Evolutionary conservation across 2,113 vertebrate species (phyloP), one percentile per base, ranked within the genome.

Genomic region (Tenebrosternarchus preto): DNA sequence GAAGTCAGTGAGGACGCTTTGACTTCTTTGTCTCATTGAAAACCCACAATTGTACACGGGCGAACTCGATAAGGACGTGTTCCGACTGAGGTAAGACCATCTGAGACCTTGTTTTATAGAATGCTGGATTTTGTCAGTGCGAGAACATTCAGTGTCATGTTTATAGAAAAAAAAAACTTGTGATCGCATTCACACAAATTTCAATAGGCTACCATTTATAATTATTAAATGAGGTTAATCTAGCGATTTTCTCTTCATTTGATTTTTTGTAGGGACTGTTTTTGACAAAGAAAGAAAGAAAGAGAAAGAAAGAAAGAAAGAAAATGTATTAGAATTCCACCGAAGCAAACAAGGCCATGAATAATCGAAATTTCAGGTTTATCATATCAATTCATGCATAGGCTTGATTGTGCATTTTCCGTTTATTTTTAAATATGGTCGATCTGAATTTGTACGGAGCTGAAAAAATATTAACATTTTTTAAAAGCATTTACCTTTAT

Each of bases 21-120:
- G 90, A 91, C 92, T 92, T 91, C 92, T 93, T 94, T 93, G 92
- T 94, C 89, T 92, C 91, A 86, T 91, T 92, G 91, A 92, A 88
- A 90, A 88, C 88, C 78, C 86, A 87, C 90, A 82, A 86, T 81
- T 84, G 80, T 82, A 88, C 86, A 79, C 74, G 53, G 83, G 82
- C 78, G 29, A 73, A 82, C 53, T 82, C 76, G 79, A 78, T 78
- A 61, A 73, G 55, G 33, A 24, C 61, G 33, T 50, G 74, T 20
- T 86, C 17, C 29, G n/a, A 56, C 22, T 55, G 31, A 76, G 56
- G 69, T 78, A 56, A 56, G 64, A 50, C 72, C 67, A 53, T 60
- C 46, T 33, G 73, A 59, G 69, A 7, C 53, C 74, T 29, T 15
- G 3, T 56, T 61, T 68, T 61, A 19, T 31, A 43, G 24, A 27